A percentile compares a stretch with the other conserved stretches of the same genome.
These are phyloP conservation scores for Tauraco erythrolophus DNA, from an alignment of 2,113 vertebrate species.

Conservation along the genomic window DNA sequence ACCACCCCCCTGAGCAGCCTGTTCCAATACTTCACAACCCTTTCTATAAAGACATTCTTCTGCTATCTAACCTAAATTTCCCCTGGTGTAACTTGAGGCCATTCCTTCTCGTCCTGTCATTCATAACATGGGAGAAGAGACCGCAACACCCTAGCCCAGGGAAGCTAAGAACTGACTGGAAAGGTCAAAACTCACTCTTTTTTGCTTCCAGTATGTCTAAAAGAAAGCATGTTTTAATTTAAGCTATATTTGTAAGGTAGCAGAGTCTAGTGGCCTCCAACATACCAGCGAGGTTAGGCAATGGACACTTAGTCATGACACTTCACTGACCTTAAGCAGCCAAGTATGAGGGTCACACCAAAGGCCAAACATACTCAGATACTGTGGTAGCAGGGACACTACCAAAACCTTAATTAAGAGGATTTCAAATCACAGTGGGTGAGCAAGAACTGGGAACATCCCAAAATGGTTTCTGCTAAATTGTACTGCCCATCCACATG, in stretches of 20 bases:
- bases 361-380: background rate
- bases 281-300: background rate
- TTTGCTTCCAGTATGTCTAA: background rate
- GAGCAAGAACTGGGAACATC: background rate
- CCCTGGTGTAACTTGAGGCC: too few species aligned
- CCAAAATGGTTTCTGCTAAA: background rate
- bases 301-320: background rate
- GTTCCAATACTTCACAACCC: too few species aligned
- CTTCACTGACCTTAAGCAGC: background rate
- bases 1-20: too few species aligned
- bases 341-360: background rate
- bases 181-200: background rate
- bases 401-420: background rate
- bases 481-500: background rate
- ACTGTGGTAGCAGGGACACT: accelerated
- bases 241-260: background rate
- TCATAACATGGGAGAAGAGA: too few species aligned
- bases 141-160: background rate
- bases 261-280: background rate
- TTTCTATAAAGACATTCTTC: too few species aligned
- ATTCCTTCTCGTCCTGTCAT: too few species aligned
- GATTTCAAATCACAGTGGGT: background rate
- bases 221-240: background rate
- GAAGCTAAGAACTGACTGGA: background rate
- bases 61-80: too few species aligned